Base-by-base conservation (phyloP, 1,140 invertebrate species). In the Heliconius himera region DNA sequence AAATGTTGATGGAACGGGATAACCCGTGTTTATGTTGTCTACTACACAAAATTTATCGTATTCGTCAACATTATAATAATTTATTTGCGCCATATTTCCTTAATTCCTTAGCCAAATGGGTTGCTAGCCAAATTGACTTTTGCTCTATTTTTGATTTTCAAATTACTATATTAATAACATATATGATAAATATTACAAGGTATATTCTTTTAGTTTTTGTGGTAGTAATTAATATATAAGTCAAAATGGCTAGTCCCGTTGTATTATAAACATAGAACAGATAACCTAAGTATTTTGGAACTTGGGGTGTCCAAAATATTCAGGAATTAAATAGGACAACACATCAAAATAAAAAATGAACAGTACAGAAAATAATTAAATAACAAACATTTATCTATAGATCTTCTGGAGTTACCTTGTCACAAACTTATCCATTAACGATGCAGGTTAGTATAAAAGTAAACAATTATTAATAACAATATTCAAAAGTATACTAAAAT, bases 381-480 rank as follows among this genome's bases (percentile, higher is more conserved):
- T 56, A 56, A 22, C 13, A 56, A 56, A 56, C 54, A 56, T 22
- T 22, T 56, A 56, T 70, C 33, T 73, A 22, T 56, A 56, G 9
- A 56, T 56, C 54, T 56, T 22, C 54, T 22, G 9, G n/a, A n/a
- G 54, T 56, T 56, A 56, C 54, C 54, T 56, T 56, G 54, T 6
- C n/a, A 22, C 18, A 56, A 56, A 56, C 54, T 56, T 22, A 22
- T 56, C 54, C 54, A 22, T 22, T 56, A 20, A 22, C 54, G n/a
- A 56, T 56, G 54, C n/a, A 56, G 54, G 54, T 56, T 56, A 9
- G n/a, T 56, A 56, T 22, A 56, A 56, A 56, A 56, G 54, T 56
- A 56, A 56, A 56, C n/a, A 20, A 54, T 54, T 54, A 54, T 54
- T 54, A 54, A 54, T 54, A 54, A 54, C 20, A 54, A 54, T 20